These are phyloP conservation scores for Danio tinwini DNA, from an alignment of 2,797 vertebrate genomes.

Conservation along the genomic window DNA sequence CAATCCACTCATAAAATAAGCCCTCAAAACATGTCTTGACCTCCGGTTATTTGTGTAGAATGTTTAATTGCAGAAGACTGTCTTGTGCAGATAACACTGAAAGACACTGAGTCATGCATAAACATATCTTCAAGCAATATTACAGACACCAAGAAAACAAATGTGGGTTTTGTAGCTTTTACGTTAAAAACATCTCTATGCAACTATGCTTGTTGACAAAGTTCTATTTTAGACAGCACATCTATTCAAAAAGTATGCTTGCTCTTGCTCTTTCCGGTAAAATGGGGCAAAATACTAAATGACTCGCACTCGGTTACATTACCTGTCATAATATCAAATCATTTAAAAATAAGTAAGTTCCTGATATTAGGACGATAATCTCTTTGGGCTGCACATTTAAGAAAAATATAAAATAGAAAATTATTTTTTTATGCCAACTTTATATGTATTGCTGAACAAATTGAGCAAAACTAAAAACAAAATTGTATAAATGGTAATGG, in stretches of 20 bases:
- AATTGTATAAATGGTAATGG: no score
- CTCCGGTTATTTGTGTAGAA: not conserved
- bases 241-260: not conserved
- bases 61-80: not conserved
- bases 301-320: no score
- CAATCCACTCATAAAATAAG: slow-evolving; percentile 25
- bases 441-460: no score
- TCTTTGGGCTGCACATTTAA: no score
- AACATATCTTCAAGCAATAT: not conserved
- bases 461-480: no score
- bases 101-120: not conserved
- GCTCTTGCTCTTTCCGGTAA: no score
- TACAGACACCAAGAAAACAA: not conserved
- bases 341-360: no score
- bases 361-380: no score
- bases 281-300: no score
- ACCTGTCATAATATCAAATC: no score
- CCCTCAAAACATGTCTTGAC: slow-evolving; percentile 7
- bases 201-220: not conserved
- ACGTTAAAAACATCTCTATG: not conserved
- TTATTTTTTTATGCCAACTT: no score
- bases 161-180: not conserved
- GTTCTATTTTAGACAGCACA: not conserved
- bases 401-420: no score
- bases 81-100: not conserved